Evolutionary conservation across 1,140 invertebrate species (phyloP), one percentile per base, ranked within the genome.

Genomic region (Solenopsis invicta): DNA sequence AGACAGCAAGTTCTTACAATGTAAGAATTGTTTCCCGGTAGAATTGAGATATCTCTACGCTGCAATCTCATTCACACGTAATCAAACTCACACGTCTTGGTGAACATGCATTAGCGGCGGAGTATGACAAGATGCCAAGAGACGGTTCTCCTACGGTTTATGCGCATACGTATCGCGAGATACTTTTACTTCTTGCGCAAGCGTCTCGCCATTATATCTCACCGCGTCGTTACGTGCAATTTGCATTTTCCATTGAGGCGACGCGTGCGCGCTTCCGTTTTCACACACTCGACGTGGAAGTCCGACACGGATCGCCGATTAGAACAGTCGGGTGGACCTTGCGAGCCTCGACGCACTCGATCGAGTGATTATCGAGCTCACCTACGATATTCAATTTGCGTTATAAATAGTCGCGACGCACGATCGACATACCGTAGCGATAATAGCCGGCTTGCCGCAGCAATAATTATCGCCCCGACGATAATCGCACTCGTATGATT

Each of bases 161-260:
- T 6, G 52, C 66, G 37, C 66, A 69, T 21, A 24, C 29, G 21
- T 59, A 41, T 52, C 41, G 24, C 69, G 80, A 74, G 69, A 74
- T 84, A 84, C 69, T 84, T 84, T 84, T 84, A 84, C 69, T 61
- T 84, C 41, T 84, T 62, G n/a, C 80, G 69, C 24, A 75, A 84
- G 69, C 54, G 56, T 74, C 71, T 29, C 69, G 50, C 78, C 45
- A 72, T 72, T 72, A 56, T 54, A 78, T 81, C 45, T 48, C 64
- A 4, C 29, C 80, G 80, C 80, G 66, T 77, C 76, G 75, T 52
- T 34, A 56, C 24, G 12, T 59, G 69, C 41, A 71, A 84, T 84
- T 84, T 84, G 80, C 80, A 84, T 84, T 75, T 74, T 84, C 29
- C 69, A 75, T 75, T 45, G 80, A 48, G 54, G 54, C 41, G 67